phyloP scores from a whole-genome alignment of 2,888 invertebrate species.

The Ectropis crepuscularia region DNA sequence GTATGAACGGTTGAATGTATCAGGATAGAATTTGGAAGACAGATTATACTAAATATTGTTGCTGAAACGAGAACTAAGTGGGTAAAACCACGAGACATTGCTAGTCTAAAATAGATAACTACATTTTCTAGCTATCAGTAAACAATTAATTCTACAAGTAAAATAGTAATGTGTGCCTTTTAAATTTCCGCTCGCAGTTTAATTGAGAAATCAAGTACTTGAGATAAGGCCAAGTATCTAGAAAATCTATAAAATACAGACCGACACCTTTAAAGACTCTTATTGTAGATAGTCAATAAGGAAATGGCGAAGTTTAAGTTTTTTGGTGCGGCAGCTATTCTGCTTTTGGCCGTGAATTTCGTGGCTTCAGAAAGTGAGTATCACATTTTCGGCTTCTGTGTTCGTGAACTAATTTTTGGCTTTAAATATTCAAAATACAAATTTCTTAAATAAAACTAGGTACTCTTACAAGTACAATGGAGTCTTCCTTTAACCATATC shows the following conservation, averaged over 20 bases:
- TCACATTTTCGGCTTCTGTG: background rate
- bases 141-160: background rate
- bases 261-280: background rate
- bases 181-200: background rate
- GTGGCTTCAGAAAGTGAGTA: constrained; percentile 26
- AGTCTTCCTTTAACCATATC: too few relatives aligned
- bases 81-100: too few relatives aligned
- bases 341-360: constrained; percentile 5
- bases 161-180: constrained; percentile 1
- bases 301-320: constrained; percentile 14
- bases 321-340: constrained; percentile 3
- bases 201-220: constrained; percentile 17
- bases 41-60: too few relatives aligned
- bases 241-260: constrained; percentile 15
- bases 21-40: too few relatives aligned
- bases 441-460: too few relatives aligned
- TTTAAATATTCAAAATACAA: too few relatives aligned
- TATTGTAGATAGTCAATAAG: constrained; percentile 1
- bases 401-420: too few relatives aligned
- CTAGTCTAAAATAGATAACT: too few relatives aligned
- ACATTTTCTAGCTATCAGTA: too few relatives aligned
- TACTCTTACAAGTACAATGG: too few relatives aligned
- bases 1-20: too few relatives aligned
- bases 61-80: too few relatives aligned
- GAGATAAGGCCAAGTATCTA: constrained; percentile 20